These are phyloP conservation scores for Motacilla tschutschensis DNA, from an alignment of 2,113 vertebrate genomes.

Conservation along the genomic window DNA sequence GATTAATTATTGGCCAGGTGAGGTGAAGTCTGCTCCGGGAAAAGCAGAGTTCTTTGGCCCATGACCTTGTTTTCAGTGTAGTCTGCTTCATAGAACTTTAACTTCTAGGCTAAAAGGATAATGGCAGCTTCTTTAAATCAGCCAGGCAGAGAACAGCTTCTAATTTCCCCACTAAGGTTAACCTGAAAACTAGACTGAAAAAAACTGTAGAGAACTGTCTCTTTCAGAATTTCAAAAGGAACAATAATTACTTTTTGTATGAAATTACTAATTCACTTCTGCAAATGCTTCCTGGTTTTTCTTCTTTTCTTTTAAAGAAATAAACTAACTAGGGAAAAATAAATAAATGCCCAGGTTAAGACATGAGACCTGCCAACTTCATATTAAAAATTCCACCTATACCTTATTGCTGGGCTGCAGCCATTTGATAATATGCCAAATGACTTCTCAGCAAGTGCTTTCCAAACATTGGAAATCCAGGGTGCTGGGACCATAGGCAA, in stretches of 20 bases:
- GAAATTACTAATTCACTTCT: not conserved
- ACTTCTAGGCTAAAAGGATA: not conserved
- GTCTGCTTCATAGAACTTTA: not conserved
- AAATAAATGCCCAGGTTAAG: not conserved
- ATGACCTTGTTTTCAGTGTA: not conserved
- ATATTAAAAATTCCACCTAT: slow-evolving; percentile 27
- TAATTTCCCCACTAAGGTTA: not conserved
- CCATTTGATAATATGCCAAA: slow-evolving; percentile 40
- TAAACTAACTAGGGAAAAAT: not conserved
- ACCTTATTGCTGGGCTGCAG: not conserved
- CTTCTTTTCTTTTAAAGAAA: not conserved
- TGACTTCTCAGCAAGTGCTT: not conserved
- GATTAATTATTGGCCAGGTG: not conserved
- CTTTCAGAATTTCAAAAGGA: not conserved
- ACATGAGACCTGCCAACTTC: not conserved
- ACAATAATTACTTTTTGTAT: not conserved
- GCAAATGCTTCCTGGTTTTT: not conserved
- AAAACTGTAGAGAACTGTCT: not conserved
- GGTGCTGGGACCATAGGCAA: not conserved
- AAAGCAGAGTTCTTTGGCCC: not conserved
- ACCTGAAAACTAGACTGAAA: not conserved
- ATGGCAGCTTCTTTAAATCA: not conserved
- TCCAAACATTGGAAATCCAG: slow-evolving; percentile 1
- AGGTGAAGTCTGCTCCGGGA: not conserved
- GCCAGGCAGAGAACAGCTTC: not conserved